phyloP scores from a whole-genome alignment of 2,113 vertebrate species.

The Acanthochromis polyacanthus region DNA sequence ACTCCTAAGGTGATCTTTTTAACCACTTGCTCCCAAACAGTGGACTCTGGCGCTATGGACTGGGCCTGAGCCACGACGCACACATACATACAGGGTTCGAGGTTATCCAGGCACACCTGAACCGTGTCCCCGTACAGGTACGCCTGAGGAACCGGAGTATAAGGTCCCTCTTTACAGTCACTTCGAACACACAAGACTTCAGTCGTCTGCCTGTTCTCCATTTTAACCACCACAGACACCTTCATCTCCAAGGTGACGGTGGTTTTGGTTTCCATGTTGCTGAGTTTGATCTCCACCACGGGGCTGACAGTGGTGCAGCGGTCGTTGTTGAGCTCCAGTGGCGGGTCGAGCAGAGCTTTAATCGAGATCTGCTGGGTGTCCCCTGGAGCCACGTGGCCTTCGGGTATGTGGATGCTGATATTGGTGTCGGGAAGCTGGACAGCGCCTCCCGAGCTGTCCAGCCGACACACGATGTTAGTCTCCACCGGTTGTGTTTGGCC shows the following conservation, averaged over 20 bases:
- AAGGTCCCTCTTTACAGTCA: conserved; percentile 93
- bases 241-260: conserved; percentile 92
- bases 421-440: conserved; percentile 94
- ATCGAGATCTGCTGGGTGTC: conserved; percentile 95
- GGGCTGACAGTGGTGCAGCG: conserved; percentile 93
- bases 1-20: conserved; percentile 94
- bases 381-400: conserved; percentile 90
- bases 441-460: conserved; percentile 92
- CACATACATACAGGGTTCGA: conserved; percentile 96
- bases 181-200: conserved; percentile 91
- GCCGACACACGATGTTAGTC: conserved; percentile 92
- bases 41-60: conserved; percentile 86
- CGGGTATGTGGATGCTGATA: conserved; percentile 92
- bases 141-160: conserved; percentile 82
- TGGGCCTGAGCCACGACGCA: conserved; percentile 89
- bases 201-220: conserved; percentile 87
- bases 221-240: conserved; percentile 90
- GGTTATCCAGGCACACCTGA: conserved; percentile 91
- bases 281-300: conserved; percentile 94
- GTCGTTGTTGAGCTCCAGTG: conserved; percentile 94
- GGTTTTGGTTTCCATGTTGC: conserved; percentile 93
- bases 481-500: conserved; percentile 97
- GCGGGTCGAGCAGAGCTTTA: conserved; percentile 93
- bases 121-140: conserved; percentile 90
- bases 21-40: conserved; percentile 94